phyloP scores from a whole-genome alignment of 2,113 vertebrate genomes.

The Bothrops jararaca region DNA sequence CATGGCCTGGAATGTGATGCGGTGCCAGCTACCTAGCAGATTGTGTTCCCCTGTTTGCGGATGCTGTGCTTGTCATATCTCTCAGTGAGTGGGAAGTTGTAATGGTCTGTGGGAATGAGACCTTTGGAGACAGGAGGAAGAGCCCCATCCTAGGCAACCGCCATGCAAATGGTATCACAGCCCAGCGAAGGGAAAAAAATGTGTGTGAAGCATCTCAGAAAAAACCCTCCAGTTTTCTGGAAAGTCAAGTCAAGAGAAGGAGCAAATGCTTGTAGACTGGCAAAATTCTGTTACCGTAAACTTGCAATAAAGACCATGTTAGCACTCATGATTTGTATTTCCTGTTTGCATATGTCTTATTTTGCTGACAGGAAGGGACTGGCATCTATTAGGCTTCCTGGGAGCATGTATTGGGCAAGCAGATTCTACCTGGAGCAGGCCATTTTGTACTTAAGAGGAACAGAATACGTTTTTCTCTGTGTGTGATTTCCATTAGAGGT shows the following conservation, averaged over 20 bases:
- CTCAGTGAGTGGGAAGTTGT: background rate
- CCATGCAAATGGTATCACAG: background rate
- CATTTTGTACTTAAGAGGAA: background rate
- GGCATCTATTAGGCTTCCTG: background rate
- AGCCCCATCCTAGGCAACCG: background rate
- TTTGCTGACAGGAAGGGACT: background rate
- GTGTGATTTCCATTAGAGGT: background rate
- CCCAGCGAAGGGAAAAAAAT: background rate
- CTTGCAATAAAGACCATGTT: background rate
- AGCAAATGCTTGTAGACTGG: background rate
- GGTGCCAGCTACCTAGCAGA: background rate
- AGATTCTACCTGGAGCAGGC: background rate
- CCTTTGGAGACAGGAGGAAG: background rate
- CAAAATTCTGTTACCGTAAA: background rate
- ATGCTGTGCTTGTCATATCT: background rate
- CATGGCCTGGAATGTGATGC: background rate
- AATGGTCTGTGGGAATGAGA: background rate
- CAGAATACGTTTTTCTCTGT: background rate
- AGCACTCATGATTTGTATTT: background rate
- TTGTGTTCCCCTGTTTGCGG: background rate
- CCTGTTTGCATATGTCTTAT: background rate
- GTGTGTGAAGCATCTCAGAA: background rate
- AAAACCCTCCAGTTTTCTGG: background rate
- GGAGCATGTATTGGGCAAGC: background rate
- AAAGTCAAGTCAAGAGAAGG: background rate